phyloP scores from a whole-genome alignment of 2,113 vertebrate species.

The Pogonocichla stellata region DNA sequence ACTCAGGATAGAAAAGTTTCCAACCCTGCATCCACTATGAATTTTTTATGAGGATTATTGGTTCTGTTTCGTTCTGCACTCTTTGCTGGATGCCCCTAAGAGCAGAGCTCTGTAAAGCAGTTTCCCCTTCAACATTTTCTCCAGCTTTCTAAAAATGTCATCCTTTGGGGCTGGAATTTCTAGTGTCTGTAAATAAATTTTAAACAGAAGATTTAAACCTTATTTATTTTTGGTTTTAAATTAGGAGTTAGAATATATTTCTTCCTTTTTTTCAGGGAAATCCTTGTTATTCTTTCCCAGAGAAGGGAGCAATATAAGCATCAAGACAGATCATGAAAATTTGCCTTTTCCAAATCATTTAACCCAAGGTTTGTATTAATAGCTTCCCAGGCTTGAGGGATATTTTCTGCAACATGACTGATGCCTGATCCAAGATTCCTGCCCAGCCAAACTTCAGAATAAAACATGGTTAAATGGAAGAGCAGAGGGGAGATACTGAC shows the following conservation, averaged over 20 bases:
- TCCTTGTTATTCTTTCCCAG: neutral
- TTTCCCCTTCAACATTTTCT: conserved; percentile 5
- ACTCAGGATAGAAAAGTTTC: neutral
- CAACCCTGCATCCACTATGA: neutral
- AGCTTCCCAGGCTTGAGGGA: neutral
- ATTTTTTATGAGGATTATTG: conserved; percentile 2
- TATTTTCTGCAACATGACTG: neutral
- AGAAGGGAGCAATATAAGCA: neutral
- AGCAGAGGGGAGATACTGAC: neutral
- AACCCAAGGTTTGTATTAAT: neutral
- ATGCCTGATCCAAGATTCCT: neutral
- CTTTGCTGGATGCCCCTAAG: neutral
- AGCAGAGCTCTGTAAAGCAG: neutral
- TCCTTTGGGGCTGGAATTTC: neutral
- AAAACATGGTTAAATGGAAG: neutral
- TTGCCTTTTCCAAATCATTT: neutral
- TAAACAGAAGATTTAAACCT: neutral
- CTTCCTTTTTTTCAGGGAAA: neutral
- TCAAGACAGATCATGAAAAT: neutral
- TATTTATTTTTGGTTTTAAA: neutral
- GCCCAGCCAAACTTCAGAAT: neutral
- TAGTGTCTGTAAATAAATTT: neutral
- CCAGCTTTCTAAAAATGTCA: neutral
- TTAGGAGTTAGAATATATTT: neutral
- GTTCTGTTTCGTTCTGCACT: neutral